Conservation (phyloP, 2,113 vertebrate genomes). For the Alethe diademata region DNA sequence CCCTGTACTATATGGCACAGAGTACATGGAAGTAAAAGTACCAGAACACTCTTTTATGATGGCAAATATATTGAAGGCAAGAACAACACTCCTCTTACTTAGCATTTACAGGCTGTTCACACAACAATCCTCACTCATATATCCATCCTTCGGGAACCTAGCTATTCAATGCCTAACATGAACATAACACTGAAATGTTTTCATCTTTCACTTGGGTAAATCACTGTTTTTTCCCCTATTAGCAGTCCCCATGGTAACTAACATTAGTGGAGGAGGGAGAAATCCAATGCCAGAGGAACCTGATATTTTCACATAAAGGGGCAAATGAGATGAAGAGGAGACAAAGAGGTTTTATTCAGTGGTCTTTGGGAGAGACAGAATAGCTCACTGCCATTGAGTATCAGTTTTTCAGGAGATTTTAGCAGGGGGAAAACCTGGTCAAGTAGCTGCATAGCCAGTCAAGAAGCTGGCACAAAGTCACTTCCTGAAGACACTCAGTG, state of each 20-base stretch:
- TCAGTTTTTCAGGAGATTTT: not conserved
- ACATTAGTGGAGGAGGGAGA: not conserved
- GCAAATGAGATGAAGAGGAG: not conserved
- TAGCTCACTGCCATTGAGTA: not conserved
- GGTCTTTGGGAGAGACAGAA: not conserved
- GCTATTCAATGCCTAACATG: not conserved
- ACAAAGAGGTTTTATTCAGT: not conserved
- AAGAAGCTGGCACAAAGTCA: not conserved
- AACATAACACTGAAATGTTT: not conserved
- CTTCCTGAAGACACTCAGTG: fast-evolving
- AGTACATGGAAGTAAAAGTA: not conserved
- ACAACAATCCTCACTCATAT: not conserved
- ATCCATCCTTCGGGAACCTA: not conserved
- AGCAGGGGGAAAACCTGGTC: not conserved
- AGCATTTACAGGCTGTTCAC: not conserved
- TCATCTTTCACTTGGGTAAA: not conserved
- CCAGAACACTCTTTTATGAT: not conserved
- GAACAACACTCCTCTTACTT: not conserved
- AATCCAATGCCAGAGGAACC: not conserved
- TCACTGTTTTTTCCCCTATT: not conserved
- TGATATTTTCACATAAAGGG: not conserved
- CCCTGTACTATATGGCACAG: not conserved
- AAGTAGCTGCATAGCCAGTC: fast-evolving
- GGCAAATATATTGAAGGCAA: not conserved
- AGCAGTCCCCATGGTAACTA: slow-evolving; percentile 11